Conservation (phyloP, 2,113 vertebrate genomes). For the Percopsis transmontana region DNA sequence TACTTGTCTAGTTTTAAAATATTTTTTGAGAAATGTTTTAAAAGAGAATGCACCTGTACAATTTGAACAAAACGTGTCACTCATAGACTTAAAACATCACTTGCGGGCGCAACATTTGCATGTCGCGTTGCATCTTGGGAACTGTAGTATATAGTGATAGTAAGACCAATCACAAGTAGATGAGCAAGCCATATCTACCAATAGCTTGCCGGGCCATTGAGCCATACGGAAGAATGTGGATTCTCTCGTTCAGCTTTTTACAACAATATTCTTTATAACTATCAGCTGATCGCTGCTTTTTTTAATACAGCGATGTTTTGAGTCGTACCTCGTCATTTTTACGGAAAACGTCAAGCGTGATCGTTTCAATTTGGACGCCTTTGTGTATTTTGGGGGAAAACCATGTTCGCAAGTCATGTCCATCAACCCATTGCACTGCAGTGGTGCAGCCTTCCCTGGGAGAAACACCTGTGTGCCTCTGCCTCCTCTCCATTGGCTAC, state of each 20-base stretch:
- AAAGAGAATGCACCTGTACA: too few species aligned
- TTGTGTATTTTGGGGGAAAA: conserved; percentile 34
- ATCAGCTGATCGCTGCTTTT: not conserved
- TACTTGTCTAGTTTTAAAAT: too few species aligned
- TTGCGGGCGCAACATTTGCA: not conserved
- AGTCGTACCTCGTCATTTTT: conserved; percentile 1
- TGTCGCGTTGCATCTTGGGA: conserved; percentile 59
- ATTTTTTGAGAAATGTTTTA: too few species aligned
- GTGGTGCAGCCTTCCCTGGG: conserved; percentile 63
- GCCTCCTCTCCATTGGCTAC: conserved; percentile 33
- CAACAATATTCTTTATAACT: conserved; percentile 51
- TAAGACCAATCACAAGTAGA: conserved; percentile 5
- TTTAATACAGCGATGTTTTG: conserved; percentile 3
- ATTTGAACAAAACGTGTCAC: too few species aligned
- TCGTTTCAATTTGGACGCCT: conserved; percentile 13
- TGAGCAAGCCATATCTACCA: conserved; percentile 5
- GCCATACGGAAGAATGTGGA: conserved; percentile 41
- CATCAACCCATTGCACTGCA: conserved; percentile 62
- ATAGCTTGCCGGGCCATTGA: not conserved
- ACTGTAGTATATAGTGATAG: conserved; percentile 47
- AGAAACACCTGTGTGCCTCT: conserved; percentile 72
- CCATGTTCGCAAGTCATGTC: conserved; percentile 46
- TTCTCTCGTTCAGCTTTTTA: conserved; percentile 38
- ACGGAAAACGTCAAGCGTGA: not conserved
- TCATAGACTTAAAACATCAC: too few species aligned